Evolutionary conservation across 2,888 invertebrate genomes (phyloP).

Genomic region (Apamea crenata): DNA sequence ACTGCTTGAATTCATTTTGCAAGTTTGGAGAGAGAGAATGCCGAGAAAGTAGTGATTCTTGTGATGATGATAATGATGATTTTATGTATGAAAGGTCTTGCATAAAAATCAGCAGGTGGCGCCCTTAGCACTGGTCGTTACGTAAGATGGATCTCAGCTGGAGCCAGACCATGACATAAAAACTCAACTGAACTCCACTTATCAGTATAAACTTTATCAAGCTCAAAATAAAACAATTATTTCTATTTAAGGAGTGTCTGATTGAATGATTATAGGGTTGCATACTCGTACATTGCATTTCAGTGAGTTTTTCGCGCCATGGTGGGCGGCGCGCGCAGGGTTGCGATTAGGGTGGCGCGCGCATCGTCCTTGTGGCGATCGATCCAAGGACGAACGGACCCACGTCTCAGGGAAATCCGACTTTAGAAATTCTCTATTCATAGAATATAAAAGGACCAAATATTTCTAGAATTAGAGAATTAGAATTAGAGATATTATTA

Average conservation of each 20-base stretch:
- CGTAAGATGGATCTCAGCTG: conserved; percentile 34
- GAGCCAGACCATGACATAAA: conserved; percentile 5
- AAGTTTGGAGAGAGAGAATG: no score
- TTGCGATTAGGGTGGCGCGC: conserved; percentile 77
- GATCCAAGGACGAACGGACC: conserved; percentile 84
- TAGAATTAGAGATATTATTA: no score
- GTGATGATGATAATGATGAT: not conserved
- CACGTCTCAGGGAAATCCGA: conserved; percentile 43
- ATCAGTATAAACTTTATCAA: conserved; percentile 14
- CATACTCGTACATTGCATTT: conserved; percentile 35
- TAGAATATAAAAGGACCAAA: not conserved
- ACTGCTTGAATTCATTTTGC: not conserved
- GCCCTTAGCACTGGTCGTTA: conserved; percentile 33
- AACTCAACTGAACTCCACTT: conserved; percentile 25
- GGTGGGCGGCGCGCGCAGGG: conserved; percentile 60
- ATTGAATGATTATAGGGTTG: conserved; percentile 23
- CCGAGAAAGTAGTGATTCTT: not conserved
- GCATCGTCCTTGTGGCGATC: conserved; percentile 84
- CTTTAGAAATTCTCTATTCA: conserved; percentile 11
- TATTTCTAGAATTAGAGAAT: conserved; percentile 3
- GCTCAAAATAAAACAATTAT: conserved; percentile 1
- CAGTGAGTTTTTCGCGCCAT: conserved; percentile 62
- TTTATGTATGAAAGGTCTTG: not conserved
- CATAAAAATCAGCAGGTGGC: conserved; percentile 1
- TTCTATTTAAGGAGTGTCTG: not conserved